Conservation (phyloP, 2,797 vertebrate genomes). For the Balearica regulorum region DNA sequence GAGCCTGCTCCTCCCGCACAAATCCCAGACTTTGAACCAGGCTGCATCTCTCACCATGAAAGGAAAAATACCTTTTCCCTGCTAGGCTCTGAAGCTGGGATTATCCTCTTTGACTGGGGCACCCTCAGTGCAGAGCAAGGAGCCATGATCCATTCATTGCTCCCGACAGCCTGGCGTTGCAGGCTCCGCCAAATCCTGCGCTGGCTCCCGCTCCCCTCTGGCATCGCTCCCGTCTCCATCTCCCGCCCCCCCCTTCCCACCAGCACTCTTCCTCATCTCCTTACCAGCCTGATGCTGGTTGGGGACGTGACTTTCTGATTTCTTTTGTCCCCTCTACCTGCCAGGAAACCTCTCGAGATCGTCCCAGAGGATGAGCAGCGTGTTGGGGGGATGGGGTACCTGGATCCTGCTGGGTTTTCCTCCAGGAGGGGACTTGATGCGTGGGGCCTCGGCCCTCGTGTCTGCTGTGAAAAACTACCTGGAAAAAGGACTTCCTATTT, state of each 20-base stretch:
- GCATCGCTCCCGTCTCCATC: neutral
- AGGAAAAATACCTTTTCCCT: neutral
- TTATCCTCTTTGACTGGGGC: neutral
- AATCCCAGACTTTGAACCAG: neutral
- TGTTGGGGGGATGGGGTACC: neutral
- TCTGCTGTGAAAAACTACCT: neutral
- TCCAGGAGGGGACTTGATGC: neutral
- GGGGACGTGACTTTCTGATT: neutral
- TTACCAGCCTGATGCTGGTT: accelerated
- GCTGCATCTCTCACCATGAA: neutral
- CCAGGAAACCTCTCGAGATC: neutral
- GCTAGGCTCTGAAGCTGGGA: neutral
- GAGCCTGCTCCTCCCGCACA: neutral
- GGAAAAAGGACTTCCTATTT: neutral
- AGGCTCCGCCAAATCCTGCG: neutral
- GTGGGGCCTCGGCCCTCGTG: accelerated
- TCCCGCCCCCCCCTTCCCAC: neutral
- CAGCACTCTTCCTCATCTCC: neutral
- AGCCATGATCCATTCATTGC: neutral
- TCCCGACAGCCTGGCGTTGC: neutral
- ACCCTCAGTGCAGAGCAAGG: neutral
- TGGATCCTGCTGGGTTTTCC: neutral
- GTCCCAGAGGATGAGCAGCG: neutral
- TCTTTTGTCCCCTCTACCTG: neutral
- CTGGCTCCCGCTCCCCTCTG: neutral